Conservation (phyloP, 2,888 invertebrate species). For the Pyrocoelia pectoralis region DNA sequence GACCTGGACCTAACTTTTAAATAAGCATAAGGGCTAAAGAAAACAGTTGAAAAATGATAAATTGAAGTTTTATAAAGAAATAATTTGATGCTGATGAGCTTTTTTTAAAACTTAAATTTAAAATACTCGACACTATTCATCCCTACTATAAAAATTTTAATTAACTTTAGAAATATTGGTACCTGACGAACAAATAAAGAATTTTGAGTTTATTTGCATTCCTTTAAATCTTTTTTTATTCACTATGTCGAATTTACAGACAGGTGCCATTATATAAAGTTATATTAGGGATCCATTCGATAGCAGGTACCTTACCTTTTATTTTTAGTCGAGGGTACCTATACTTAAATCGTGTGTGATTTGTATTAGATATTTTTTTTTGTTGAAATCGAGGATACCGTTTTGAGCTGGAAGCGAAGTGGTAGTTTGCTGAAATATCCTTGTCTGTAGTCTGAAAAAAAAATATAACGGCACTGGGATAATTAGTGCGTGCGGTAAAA, state of each 20-base stretch:
- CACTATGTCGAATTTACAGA: slow-evolving; percentile 15
- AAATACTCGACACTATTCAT: not conserved
- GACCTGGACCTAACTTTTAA: slow-evolving; percentile 35
- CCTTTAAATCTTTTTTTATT: slow-evolving; percentile 17
- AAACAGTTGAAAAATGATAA: slow-evolving; percentile 16
- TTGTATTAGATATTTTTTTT: not conserved
- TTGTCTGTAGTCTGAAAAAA: not conserved
- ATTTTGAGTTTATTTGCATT: slow-evolving; percentile 22
- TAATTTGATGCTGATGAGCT: not conserved
- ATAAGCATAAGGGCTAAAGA: slow-evolving; percentile 26
- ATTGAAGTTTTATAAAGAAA: slow-evolving; percentile 10
- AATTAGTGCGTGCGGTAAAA: not conserved
- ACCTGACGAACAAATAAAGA: not conserved
- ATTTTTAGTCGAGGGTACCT: slow-evolving; percentile 25
- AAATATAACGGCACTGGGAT: not conserved
- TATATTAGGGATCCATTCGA: slow-evolving; percentile 20
- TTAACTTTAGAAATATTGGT: not conserved
- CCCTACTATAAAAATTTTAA: not conserved
- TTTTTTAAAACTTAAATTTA: not conserved
- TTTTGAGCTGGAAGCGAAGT: too few relatives aligned
- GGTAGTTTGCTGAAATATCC: too few relatives aligned
- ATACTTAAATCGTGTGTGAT: slow-evolving; percentile 13
- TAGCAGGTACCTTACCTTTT: slow-evolving; percentile 30
- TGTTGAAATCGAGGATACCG: not conserved
- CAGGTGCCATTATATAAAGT: slow-evolving; percentile 32